These are phyloP conservation scores for Dicrurus megarhynchus DNA, from an alignment of 2,113 vertebrate species.

Conservation along the genomic window DNA sequence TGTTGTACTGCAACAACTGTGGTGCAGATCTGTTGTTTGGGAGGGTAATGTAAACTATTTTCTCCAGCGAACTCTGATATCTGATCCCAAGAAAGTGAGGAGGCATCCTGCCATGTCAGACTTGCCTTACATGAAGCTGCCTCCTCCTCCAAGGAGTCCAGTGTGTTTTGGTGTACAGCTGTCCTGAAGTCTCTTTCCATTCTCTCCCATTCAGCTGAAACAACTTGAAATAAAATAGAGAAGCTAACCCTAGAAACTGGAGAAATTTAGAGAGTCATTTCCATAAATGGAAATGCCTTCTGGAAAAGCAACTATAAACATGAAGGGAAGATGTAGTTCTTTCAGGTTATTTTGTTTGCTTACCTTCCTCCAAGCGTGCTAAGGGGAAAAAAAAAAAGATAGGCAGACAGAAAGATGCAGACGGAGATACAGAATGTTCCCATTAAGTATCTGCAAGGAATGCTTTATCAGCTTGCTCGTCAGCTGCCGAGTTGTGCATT, in stretches of 20 bases:
- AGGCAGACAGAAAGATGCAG: slow-evolving; percentile 40
- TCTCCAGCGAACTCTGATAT: not conserved
- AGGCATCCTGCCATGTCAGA: not conserved
- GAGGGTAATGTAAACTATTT: not conserved
- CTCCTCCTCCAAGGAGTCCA: not conserved
- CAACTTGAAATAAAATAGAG: not conserved
- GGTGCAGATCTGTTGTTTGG: not conserved
- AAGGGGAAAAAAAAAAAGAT: not conserved
- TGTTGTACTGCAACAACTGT: not conserved
- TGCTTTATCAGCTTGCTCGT: slow-evolving; percentile 42
- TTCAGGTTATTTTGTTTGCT: not conserved
- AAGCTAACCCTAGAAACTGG: not conserved
- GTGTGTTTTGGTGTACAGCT: not conserved
- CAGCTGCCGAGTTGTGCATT: not conserved
- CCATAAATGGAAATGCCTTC: not conserved
- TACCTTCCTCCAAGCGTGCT: not conserved
- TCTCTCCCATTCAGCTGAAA: not conserved
- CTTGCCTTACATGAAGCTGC: not conserved
- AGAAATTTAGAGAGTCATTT: not conserved
- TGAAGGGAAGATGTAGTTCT: not conserved
- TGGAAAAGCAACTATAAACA: not conserved
- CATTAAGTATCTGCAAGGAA: slow-evolving; percentile 4
- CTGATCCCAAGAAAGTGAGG: not conserved
- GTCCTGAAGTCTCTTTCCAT: not conserved
- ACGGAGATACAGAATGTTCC: not conserved